Evolutionary conservation across 2,888 invertebrate species (phyloP), one percentile per base, ranked within the genome.

Genomic region (Sinopyrophorus schimmeli): DNA sequence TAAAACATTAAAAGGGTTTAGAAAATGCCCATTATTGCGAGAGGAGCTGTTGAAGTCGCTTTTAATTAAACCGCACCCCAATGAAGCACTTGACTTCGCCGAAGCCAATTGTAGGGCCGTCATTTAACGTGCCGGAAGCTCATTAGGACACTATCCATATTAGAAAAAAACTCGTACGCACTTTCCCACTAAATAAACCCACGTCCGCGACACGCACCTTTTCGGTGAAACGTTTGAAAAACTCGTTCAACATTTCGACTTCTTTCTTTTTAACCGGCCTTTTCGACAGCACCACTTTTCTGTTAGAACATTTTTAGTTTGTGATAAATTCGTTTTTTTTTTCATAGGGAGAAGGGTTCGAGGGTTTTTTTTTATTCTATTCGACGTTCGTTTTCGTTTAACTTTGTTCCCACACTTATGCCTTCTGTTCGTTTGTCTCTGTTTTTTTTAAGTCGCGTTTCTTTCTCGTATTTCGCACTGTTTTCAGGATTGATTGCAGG

Each of bases 41-140:
- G 55, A 58, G 49, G 43, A 54, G 54, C 53, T 55, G 55, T 57
- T 58, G 53, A 56, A 60, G 56, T 55, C 56, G 56, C 60, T 59
- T 60, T 60, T 60, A 60, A 60, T 60, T 60, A 60, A 60, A 60
- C 55, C 57, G 57, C 56, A 54, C 58, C 51, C 57, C 56, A 53
- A 54, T 55, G 55, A 55, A 50, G 43, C 51, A 56, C 58, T 60
- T 59, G 57, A 60, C 60, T 56, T 54, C 34, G 48, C 48, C 50
- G 54, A 53, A 55, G 54, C 55, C 57, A 57, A 54, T 53, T 50
- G 47, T 52, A 43, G 27, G 41, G 42, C 42, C 43, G 47, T 44
- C 44, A 34, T 40, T 47, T 49, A 50, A 37, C 39, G 47, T 38
- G 24, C 34, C 49, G 40, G 41, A 47, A 54, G 46, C 52, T 52